These are phyloP conservation scores for Parochlus steinenii DNA, from an alignment of 2,888 invertebrate species.

Conservation along the genomic window DNA sequence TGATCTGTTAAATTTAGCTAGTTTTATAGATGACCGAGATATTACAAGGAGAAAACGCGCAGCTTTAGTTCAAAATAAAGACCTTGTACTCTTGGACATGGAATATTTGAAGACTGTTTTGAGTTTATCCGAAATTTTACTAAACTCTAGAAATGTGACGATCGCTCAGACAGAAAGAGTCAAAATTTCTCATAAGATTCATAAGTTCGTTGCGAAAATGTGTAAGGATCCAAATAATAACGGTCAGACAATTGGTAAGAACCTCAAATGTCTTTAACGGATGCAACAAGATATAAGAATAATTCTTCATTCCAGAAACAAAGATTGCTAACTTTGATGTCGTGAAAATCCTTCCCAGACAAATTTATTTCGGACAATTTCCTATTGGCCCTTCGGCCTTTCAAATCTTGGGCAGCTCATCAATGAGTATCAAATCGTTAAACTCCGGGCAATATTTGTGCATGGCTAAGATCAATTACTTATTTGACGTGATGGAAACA, in stretches of 20 bases:
- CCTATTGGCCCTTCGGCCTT: neutral
- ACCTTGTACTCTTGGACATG: neutral
- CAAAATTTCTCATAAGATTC: constrained; percentile 4
- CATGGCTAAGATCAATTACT: constrained; percentile 4
- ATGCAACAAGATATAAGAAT: neutral
- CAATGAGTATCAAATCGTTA: neutral
- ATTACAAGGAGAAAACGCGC: neutral
- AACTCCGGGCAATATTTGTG: constrained; percentile 4
- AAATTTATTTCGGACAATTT: constrained; percentile 3
- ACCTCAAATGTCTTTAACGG: neutral
- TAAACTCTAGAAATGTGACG: neutral
- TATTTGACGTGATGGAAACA: constrained; percentile 3
- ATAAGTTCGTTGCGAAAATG: neutral
- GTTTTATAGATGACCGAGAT: neutral
- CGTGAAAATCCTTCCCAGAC: constrained; percentile 1
- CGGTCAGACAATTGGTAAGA: neutral
- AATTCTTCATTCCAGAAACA: neutral
- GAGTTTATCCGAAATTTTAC: constrained; percentile 5
- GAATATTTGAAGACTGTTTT: constrained; percentile 8
- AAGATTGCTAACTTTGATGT: constrained; percentile 3
- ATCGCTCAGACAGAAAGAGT: constrained; percentile 1
- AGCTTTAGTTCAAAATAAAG: neutral
- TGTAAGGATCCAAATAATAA: constrained; percentile 3
- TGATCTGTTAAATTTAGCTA: constrained; percentile 1
- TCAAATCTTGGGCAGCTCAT: neutral